Evolutionary conservation across 2,797 vertebrate species (phyloP).

Genomic region (Cynopterus sphinx): DNA sequence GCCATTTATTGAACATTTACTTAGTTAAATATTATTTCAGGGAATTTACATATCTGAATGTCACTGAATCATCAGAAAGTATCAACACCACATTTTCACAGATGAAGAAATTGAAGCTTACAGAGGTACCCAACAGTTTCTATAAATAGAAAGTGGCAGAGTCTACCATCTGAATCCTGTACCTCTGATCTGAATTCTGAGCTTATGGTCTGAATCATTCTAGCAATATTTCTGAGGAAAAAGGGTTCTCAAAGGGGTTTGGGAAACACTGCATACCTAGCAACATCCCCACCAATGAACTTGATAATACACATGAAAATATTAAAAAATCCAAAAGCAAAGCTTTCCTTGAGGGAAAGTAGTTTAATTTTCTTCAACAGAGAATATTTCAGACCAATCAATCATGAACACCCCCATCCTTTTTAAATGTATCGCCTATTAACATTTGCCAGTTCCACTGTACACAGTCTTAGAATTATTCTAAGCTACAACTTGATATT

Average conservation of each 20-base stretch:
- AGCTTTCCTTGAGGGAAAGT: neutral
- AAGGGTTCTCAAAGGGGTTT: neutral
- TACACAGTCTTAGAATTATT: neutral
- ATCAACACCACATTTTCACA: neutral
- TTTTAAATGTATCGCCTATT: neutral
- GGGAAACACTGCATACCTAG: neutral
- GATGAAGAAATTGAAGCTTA: neutral
- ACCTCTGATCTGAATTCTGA: neutral
- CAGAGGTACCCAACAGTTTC: neutral
- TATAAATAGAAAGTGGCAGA: neutral
- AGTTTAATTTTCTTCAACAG: neutral
- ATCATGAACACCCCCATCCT: neutral
- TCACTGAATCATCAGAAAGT: neutral
- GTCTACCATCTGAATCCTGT: neutral
- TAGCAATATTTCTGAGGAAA: neutral
- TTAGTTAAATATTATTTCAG: neutral
- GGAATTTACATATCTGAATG: neutral
- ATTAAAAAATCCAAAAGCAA: neutral
- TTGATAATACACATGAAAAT: neutral
- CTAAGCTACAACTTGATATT: neutral
- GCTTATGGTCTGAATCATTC: neutral
- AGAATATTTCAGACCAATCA: neutral
- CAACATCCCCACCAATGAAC: neutral
- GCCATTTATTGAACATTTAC: neutral
- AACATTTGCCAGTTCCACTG: neutral